phyloP scores from a whole-genome alignment of 2,113 vertebrate genomes.

The Neolamprologus falcicula region DNA sequence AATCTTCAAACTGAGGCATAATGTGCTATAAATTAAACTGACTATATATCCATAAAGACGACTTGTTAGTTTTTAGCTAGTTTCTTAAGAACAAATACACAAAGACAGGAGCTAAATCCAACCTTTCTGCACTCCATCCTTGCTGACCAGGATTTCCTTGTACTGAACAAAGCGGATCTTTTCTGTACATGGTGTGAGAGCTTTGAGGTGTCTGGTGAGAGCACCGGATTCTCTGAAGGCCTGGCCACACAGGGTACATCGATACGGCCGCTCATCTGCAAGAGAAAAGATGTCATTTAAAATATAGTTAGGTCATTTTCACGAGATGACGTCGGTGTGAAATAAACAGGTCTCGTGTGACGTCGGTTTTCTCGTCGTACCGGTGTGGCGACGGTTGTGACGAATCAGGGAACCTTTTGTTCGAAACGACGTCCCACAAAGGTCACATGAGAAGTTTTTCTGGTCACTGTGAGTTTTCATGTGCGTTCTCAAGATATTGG shows the following conservation, averaged over 20 bases:
- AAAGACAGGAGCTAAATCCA: neutral
- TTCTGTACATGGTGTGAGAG: slow-evolving; percentile 93
- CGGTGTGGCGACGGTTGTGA: slow-evolving; percentile 93
- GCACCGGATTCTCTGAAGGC: slow-evolving; percentile 96
- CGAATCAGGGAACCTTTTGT: slow-evolving; percentile 97
- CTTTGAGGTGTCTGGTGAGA: slow-evolving; percentile 91
- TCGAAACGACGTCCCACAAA: slow-evolving; percentile 87
- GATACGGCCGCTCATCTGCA: slow-evolving; percentile 92
- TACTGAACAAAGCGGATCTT: slow-evolving; percentile 88
- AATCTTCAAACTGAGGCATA: neutral
- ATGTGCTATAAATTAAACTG: neutral
- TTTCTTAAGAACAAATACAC: neutral
- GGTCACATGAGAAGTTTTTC: slow-evolving; percentile 90
- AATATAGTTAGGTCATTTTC: neutral
- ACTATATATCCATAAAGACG: neutral
- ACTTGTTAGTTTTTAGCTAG: neutral
- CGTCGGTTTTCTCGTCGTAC: slow-evolving; percentile 54
- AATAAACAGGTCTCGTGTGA: neutral
- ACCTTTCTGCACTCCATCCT: slow-evolving; percentile 83
- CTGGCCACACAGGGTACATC: slow-evolving; percentile 90
- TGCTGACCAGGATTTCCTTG: slow-evolving; percentile 81
- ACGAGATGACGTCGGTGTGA: neutral
- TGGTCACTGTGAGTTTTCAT: slow-evolving; percentile 92
- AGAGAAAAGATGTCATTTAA: neutral
- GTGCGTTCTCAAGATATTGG: slow-evolving; percentile 94